Base-by-base conservation (phyloP, 1,140 invertebrate species). In the Brachionus angularis region DNA sequence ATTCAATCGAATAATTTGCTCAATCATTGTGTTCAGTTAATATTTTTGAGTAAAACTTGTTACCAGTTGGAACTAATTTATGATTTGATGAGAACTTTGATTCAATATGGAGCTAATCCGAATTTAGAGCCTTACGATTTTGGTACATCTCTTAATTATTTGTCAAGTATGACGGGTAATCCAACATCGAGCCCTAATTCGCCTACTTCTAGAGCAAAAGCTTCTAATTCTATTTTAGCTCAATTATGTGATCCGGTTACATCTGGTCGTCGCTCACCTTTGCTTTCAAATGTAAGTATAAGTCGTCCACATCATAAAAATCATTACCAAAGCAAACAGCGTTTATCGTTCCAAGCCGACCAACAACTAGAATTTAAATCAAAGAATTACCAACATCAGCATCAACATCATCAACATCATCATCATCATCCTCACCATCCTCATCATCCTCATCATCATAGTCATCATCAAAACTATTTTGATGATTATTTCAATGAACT, bases 51-150 rank as follows among this genome's bases (percentile, higher is more conserved):
- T 33, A 46, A 50, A 8, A 67, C 62, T n/a, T 46, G 62, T 29
- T 67, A 67, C 23, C 62, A 67, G 47, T 14, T 67, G 47, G 62
- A 67, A 23, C 31, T 47, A 18, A 18, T 67, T 10, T 50, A 47
- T 18, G 62, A 67, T 23, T 18, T 67, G 1, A 47, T 67, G 42
- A 27, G 62, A 8, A 67, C 27, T 47, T 31, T 67, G 42, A 67
- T 67, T 5, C 62, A 67, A 42, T 46, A 67, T 23, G 62, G 62
- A 31, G 62, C 62, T 50, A 33, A 67, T 50, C 62, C 47, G 1
- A 67, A 50, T 36, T 34, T 50, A 2, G 47, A 36, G 3, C 62
- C 62, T 1, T 67, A 34, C 34, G 27, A 49, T 47, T 21, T 50
- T 10, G 39, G 10, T 16, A 42, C 16, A 16, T 42, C 16, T 42